These are phyloP conservation scores for Mayetiola destructor DNA, from an alignment of 2,888 invertebrate genomes.

Conservation along the genomic window DNA sequence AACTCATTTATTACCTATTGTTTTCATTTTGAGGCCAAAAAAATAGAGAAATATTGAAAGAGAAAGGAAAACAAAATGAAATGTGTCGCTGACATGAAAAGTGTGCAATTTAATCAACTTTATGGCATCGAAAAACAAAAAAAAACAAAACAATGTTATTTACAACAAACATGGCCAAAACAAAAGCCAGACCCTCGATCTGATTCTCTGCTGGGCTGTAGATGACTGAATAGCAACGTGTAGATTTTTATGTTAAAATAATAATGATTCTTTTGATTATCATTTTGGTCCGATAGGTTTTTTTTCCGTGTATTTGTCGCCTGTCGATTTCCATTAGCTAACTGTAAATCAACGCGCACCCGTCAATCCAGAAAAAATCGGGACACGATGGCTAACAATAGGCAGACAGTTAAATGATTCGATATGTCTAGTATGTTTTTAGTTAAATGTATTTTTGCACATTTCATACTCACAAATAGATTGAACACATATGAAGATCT, in stretches of 20 bases:
- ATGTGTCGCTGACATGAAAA: slow-evolving; percentile 2
- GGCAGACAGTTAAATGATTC: neutral
- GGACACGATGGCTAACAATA: neutral
- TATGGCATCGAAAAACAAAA: neutral
- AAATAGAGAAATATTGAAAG: neutral
- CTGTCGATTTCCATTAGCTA: neutral
- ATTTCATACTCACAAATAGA: neutral
- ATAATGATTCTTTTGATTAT: slow-evolving; percentile 10
- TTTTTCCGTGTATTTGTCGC: neutral
- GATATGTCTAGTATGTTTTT: too few species aligned
- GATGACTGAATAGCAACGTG: too few species aligned
- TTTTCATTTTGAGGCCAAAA: too few species aligned
- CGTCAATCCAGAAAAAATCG: neutral
- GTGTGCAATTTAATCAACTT: slow-evolving; percentile 1
- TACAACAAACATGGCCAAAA: slow-evolving; percentile 9
- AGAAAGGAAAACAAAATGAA: neutral
- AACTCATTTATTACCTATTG: too few species aligned
- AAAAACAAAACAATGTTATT: slow-evolving; percentile 5
- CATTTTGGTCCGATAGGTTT: too few species aligned
- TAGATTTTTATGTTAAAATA: too few species aligned
- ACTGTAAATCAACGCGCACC: neutral
- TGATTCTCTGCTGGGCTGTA: neutral
- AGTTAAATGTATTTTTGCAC: too few species aligned
- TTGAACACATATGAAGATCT: neutral
- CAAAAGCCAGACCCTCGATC: slow-evolving; percentile 3